Evolutionary conservation across 2,888 invertebrate genomes (phyloP), one percentile per base, ranked within the genome.

Genomic region (Mallateleia sp.): DNA sequence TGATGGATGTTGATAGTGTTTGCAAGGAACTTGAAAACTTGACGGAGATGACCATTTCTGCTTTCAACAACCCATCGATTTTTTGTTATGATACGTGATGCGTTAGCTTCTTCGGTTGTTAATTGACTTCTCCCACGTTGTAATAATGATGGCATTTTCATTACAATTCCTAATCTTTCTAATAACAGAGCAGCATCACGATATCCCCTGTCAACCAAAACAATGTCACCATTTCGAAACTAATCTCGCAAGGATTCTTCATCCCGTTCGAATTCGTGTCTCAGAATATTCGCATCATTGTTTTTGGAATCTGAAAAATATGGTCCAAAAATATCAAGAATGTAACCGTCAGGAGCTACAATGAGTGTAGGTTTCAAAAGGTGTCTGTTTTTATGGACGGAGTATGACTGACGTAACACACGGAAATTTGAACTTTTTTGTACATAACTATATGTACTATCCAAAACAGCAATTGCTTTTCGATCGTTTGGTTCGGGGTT

Each of bases 141-240:
- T 14, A 52, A 15, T 28, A 85, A 4, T 45, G 71, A 32, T 25
- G 87, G 82, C 81, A 87, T 87, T 56, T 77, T n/a, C 20, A 8
- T 1, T 7, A 42, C 11, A 8, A 79, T 79, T 38, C 82, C 71
- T 15, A 79, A n/a, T 15, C 42, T 25, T n/a, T 79, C 9, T 5
- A 85, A 38, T 11, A 83, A 25, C 4, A 32, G 66, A 15, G 66
- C 9, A n/a, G 54, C 69, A 60, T 87, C 85, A 15, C 87, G 42
- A 22, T 87, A 87, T 11, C 85, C 69, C 14, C 87, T 45, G 38
- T 84, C 84, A 8, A 79, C 83, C 22, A 86, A 58, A 56, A 83
- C 50, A 60, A 88, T 74, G 50, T 67, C 85, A 47, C n/a, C 58
- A 32, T 85, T 38, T 18, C 58, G 56, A 20, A 86, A 84, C 88